Evolutionary conservation across 1,140 invertebrate genomes (phyloP).

Genomic region (Elysia chlorotica): DNA sequence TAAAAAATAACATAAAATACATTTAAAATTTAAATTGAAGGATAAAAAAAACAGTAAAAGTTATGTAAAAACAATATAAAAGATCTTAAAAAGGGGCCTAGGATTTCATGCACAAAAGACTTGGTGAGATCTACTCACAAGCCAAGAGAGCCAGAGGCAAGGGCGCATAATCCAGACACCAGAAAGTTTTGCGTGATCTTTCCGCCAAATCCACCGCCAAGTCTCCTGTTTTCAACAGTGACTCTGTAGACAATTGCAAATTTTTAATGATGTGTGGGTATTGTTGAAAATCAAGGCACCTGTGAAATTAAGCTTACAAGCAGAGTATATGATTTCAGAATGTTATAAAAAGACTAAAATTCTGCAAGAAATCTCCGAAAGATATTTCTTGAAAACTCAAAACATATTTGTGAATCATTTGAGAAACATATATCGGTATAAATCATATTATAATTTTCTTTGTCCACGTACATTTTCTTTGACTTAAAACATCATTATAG

Average conservation of each 20-base stretch:
- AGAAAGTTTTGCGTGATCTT: conserved; percentile 50
- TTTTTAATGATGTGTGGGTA: not conserved
- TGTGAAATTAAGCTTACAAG: not conserved
- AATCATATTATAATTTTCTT: not conserved
- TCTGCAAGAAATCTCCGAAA: too few relatives aligned
- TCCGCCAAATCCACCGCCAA: conserved; percentile 60
- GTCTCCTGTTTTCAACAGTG: conserved; percentile 38
- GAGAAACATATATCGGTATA: too few relatives aligned
- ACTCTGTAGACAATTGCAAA: conserved; percentile 35
- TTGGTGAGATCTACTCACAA: conserved; percentile 24
- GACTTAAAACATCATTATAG: not conserved
- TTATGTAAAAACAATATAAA: not conserved
- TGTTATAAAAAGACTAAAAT: too few relatives aligned
- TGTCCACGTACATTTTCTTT: not conserved
- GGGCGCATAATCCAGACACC: conserved; percentile 45
- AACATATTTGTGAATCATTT: too few relatives aligned
- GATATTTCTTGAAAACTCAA: too few relatives aligned
- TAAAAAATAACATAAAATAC: not conserved
- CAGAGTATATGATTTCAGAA: not conserved
- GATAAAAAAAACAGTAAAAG: not conserved
- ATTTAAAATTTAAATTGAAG: not conserved
- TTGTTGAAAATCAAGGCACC: not conserved
- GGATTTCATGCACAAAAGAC: not conserved
- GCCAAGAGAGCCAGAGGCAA: conserved; percentile 52
- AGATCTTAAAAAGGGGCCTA: not conserved